phyloP scores from a whole-genome alignment of 2,113 vertebrate genomes.

The Eidolon helvum region DNA sequence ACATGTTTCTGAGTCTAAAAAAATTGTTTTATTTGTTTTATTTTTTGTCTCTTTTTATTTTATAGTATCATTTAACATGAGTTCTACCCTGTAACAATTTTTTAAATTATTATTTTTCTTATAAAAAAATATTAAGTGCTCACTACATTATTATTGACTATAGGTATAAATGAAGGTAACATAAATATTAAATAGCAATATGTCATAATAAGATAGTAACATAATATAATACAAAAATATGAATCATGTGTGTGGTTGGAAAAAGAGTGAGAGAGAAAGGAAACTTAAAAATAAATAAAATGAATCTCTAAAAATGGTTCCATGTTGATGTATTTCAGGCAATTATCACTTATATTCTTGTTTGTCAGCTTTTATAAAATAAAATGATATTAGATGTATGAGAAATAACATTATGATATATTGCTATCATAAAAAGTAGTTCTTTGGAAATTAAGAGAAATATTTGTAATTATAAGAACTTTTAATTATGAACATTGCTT shows the following conservation, averaged over 20 bases:
- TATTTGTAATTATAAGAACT: not conserved
- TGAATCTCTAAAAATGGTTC: not conserved
- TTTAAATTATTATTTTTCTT: too few relatives aligned
- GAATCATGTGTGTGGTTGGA: not conserved
- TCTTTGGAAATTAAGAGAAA: not conserved
- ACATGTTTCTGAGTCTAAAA: not conserved
- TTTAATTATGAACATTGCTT: not conserved
- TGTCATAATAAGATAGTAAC: not conserved
- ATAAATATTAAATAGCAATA: not conserved
- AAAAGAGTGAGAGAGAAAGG: not conserved
- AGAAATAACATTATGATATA: not conserved
- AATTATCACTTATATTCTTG: not conserved
- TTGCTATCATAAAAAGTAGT: not conserved
- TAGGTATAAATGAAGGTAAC: not conserved
- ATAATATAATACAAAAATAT: not conserved
- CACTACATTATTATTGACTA: not conserved
- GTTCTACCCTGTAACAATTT: not conserved
- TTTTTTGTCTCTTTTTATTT: not conserved
- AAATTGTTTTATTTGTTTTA: not conserved
- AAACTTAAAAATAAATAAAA: not conserved
- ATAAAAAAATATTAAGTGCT: not conserved
- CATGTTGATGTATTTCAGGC: not conserved
- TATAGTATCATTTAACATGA: not conserved
- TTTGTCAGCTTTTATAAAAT: not conserved
- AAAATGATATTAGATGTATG: not conserved